Base-by-base conservation (phyloP, 2,888 invertebrate species). In the Slavum lentiscoides region DNA sequence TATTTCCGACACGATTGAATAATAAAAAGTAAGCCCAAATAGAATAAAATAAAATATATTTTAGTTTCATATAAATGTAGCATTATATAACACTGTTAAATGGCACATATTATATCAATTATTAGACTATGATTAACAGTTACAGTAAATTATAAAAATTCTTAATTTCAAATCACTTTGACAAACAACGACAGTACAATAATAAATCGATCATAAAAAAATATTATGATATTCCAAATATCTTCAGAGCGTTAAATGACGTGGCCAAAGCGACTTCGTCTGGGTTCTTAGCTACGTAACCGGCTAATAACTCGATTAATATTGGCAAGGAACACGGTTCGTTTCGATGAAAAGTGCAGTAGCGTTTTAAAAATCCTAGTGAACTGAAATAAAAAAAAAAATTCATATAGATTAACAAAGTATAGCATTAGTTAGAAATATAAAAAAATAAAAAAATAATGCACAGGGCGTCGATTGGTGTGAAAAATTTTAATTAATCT, bases 291-390 rank as follows among this genome's bases (percentile, higher is more conserved):
- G 91, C 91, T 88, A 95, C 92, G 87, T 96, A 95, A 30, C 95
- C 95, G n/a, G 96, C 95, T 83, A 96, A 92, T 90, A 97, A 92
- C 88, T 97, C 97, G 68, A 96, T 94, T 75, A 96, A 92, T 66
- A 95, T 95, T 15, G 97, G 95, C 84, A 97, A 88, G 67, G 96
- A 94, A 87, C 97, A 97, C 0, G 97, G 97, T 88, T 97, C 97
- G 87, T 97, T 97, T 84, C 97, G 91, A 88, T 97, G 96, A 88
- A 97, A 97, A 83, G 96, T 95, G 88, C 96, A 96, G 88, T 96
- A 96, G 84, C 96, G 91, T 86, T 94, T 92, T 85, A 94, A 89
- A 87, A 93, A 94, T 84, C 90, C 92, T 89, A 92, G 90, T 59
- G 94, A 94, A 86, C 92, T 92, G 86, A 17, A 86, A 86, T 49